phyloP scores from a whole-genome alignment of 2,113 vertebrate species.

The Cheilinus undulatus region DNA sequence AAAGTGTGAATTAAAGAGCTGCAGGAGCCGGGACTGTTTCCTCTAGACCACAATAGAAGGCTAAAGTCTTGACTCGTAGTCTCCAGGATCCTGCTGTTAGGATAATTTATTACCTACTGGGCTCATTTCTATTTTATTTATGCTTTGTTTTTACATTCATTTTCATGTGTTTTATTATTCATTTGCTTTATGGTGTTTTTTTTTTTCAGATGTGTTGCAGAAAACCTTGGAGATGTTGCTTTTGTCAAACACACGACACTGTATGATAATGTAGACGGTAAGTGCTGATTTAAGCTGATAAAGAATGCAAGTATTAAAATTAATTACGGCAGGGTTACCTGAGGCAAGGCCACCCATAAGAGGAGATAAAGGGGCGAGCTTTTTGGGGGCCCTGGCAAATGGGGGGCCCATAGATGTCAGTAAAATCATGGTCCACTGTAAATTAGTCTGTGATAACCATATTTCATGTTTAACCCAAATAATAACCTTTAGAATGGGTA shows the following conservation, averaged over 20 bases:
- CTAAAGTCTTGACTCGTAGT: constrained; percentile 19
- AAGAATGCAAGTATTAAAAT: no score
- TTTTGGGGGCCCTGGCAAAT: no score
- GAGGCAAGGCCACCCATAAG: no score
- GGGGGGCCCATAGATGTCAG: no score
- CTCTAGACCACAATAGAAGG: constrained; percentile 17
- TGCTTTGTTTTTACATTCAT: constrained; percentile 16
- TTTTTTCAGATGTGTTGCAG: constrained; percentile 82
- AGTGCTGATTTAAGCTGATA: no score
- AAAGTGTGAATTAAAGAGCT: constrained; percentile 30
- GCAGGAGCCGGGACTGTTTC: constrained; percentile 14
- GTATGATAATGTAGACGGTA: constrained; percentile 84
- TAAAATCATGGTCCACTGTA: no score
- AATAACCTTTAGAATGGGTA: no score
- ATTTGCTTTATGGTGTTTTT: background rate
- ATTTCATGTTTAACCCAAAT: no score
- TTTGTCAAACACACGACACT: constrained; percentile 86
- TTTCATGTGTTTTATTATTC: background rate
- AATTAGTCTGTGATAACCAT: no score
- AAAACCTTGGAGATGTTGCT: constrained; percentile 86
- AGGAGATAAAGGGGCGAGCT: no score
- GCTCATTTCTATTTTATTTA: constrained; percentile 5
- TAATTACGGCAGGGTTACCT: no score
- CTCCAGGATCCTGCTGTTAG: constrained; percentile 11
- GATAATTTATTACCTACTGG: constrained; percentile 5